phyloP scores from a whole-genome alignment of 2,888 invertebrate species.

The Odontothrips loti region DNA sequence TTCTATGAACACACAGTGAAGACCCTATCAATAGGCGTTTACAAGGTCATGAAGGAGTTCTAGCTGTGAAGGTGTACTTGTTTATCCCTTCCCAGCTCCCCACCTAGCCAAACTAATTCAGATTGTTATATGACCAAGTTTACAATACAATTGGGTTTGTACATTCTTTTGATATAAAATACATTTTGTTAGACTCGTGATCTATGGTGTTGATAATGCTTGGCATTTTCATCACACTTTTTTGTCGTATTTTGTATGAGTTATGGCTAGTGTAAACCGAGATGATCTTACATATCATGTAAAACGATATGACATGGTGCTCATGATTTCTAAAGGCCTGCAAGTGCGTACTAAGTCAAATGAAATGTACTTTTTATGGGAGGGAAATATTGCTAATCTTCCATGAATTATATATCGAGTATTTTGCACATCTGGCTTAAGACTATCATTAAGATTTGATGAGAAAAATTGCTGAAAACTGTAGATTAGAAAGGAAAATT shows the following conservation, averaged over 20 bases:
- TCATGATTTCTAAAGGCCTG: not conserved
- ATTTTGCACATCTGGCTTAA: constrained; percentile 11
- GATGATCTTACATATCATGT: constrained; percentile 8
- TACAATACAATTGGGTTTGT: too few relatives aligned
- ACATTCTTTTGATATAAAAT: too few relatives aligned
- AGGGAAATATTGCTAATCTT: constrained; percentile 30
- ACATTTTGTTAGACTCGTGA: too few relatives aligned
- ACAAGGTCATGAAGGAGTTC: too few relatives aligned
- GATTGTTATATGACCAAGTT: too few relatives aligned
- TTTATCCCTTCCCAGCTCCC: too few relatives aligned
- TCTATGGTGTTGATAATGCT: too few relatives aligned
- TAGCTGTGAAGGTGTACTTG: too few relatives aligned
- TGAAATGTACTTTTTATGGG: constrained; percentile 29
- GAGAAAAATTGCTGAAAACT: not conserved
- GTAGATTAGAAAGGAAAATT: not conserved
- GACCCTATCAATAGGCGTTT: too few relatives aligned
- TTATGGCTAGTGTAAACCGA: not conserved
- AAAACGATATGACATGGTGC: not conserved
- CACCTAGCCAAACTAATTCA: too few relatives aligned
- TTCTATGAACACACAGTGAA: not conserved
- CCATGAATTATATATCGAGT: constrained; percentile 20
- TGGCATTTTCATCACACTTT: too few relatives aligned
- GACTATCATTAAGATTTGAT: constrained; percentile 16
- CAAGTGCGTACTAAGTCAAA: not conserved
- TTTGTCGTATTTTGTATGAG: not conserved